These are phyloP conservation scores for Xerus rutilus DNA, from an alignment of 2,797 vertebrate genomes.

Conservation along the genomic window DNA sequence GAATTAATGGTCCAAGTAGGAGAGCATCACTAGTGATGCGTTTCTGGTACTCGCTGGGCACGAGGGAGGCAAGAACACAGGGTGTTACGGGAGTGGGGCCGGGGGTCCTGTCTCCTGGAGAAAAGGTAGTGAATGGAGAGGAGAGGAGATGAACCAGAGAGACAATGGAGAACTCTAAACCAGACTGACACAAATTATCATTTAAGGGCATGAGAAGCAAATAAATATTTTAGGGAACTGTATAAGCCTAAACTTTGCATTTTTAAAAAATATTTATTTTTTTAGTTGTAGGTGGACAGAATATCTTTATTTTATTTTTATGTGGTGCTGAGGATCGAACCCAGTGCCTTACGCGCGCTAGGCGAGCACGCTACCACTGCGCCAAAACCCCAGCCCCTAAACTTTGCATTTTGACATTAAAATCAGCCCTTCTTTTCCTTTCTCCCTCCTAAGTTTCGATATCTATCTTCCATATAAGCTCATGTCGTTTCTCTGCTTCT, in stretches of 20 bases:
- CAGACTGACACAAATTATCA: neutral
- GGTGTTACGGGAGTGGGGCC: neutral
- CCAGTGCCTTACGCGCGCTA: too few relatives aligned
- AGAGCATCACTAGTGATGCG: neutral
- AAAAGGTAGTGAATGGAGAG: neutral
- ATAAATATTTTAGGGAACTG: neutral
- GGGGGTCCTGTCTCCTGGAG: neutral
- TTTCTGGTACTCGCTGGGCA: neutral
- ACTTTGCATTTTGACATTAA: neutral
- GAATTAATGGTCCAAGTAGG: neutral
- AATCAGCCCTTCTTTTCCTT: neutral
- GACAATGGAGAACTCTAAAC: neutral
- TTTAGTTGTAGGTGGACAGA: too few relatives aligned
- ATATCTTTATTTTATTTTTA: too few relatives aligned
- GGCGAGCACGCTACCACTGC: too few relatives aligned
- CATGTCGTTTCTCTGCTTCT: neutral
- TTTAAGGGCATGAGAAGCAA: neutral
- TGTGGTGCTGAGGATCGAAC: too few relatives aligned
- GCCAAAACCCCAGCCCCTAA: too few relatives aligned
- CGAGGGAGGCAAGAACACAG: neutral
- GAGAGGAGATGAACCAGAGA: neutral
- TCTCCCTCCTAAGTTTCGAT: neutral
- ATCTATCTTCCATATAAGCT: neutral
- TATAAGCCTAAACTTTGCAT: neutral
- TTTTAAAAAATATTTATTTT: too few relatives aligned